Evolutionary conservation across 2,888 invertebrate genomes (phyloP), one percentile per base, ranked within the genome.

Genomic region (Dryobota labecula): DNA sequence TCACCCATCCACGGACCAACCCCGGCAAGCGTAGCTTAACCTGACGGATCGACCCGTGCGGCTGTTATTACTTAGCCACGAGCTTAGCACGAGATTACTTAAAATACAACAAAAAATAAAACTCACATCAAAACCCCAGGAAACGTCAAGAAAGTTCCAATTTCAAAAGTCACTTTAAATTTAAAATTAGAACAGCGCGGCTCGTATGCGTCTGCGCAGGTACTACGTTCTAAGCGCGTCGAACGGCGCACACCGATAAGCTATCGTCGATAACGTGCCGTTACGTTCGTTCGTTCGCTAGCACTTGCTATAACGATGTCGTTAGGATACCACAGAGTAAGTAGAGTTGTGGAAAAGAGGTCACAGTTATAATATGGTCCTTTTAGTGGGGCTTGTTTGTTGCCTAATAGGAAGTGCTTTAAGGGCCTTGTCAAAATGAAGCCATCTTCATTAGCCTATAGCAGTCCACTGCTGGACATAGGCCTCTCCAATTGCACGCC

Each of bases 241-340:
- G 73, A 83, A 83, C 82, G 71, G 66, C 84, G 83, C 81, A 71
- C 33, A 74, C 73, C 86, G 90, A 89, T 89, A 89, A 85, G 87
- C 82, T 88, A 87, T 87, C 87, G 83, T 62, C 86, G 88, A 88
- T 90, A 89, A 83, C 88, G 82, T 84, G 82, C 80, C 90, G 90
- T 88, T 89, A 88, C 87, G 83, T 83, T 86, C 81, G 70, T 83
- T 86, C 82, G 69, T 24, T 61, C 76, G 79, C 70, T 75, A 76
- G 74, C 65, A 75, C 84, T 84, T 87, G 87, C 84, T 84, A 83
- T 86, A 87, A 83, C 83, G 83, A 80, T 78, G 84, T 85, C 83
- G 85, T 84, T 84, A 84, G 51, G 67, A 69, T 27, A 76, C 47
- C 89, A 88, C 38, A 89, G 88, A 88, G n/a, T 83, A 84, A 6